phyloP scores from a whole-genome alignment of 1,140 invertebrate species.

The Nasonia longicornis region DNA sequence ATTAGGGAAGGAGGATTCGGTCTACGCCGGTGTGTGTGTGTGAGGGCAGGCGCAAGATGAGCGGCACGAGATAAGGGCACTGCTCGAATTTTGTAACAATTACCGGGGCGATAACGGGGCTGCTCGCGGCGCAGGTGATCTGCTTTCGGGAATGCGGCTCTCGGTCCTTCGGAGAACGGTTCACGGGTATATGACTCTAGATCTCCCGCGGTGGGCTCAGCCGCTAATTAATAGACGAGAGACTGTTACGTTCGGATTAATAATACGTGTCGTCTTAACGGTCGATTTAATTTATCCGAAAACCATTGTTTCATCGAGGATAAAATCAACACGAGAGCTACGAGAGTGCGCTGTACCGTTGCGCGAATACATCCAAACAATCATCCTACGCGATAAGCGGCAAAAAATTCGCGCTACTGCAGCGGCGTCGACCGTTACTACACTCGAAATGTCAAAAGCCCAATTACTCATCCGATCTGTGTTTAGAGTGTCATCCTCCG shows the following conservation, averaged over 20 bases:
- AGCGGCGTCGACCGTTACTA: not conserved
- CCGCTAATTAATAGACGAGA: too few relatives aligned
- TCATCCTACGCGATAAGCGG: not conserved
- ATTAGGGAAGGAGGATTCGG: slow-evolving; percentile 14
- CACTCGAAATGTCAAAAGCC: not conserved
- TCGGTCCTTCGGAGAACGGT: too few relatives aligned
- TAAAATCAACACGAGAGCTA: not conserved
- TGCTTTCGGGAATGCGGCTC: too few relatives aligned
- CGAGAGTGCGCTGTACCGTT: not conserved
- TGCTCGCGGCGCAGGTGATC: too few relatives aligned
- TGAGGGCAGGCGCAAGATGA: not conserved
- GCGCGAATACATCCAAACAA: not conserved
- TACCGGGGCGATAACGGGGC: not conserved
- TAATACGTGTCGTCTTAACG: not conserved
- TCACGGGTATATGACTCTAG: too few relatives aligned
- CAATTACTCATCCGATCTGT: not conserved
- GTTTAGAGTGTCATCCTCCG: not conserved
- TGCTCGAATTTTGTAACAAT: not conserved
- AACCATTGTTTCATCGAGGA: not conserved
- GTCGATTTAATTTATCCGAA: not conserved
- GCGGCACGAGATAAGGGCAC: not conserved
- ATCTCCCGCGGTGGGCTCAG: too few relatives aligned
- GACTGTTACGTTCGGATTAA: too few relatives aligned
- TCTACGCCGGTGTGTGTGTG: not conserved
- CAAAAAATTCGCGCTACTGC: too few relatives aligned